phyloP scores from a whole-genome alignment of 2,888 invertebrate species.

The Napeogenes sylphis region DNA sequence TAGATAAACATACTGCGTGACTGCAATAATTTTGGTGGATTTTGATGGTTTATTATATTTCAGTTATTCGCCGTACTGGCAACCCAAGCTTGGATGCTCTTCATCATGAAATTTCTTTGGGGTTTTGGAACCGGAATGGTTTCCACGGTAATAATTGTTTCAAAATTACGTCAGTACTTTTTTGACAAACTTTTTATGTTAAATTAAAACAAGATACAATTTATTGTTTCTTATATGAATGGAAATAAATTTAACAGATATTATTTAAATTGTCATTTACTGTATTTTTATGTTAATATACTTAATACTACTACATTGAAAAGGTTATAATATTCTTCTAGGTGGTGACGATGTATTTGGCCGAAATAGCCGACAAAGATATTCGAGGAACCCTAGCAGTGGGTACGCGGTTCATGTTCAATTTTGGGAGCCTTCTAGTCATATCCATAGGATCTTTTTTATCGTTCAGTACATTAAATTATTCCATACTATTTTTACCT shows the following conservation, averaged over 20 bases:
- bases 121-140: conserved; percentile 71
- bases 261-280: too few species aligned
- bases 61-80: conserved; percentile 61
- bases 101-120: conserved; percentile 64
- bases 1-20: too few species aligned
- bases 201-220: too few species aligned
- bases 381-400: conserved; percentile 56
- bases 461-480: conserved; percentile 56
- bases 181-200: too few species aligned
- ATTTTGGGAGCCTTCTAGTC: conserved; percentile 59
- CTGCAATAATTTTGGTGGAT: too few species aligned
- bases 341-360: conserved; percentile 61
- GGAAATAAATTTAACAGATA: not conserved
- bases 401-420: conserved; percentile 51
- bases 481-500: conserved; percentile 62
- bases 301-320: not conserved
- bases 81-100: conserved; percentile 62
- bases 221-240: not conserved
- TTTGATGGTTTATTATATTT: conserved; percentile 30
- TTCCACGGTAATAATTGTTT: conserved; percentile 44
- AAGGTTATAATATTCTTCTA: conserved; percentile 38
- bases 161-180: not conserved
- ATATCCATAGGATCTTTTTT: conserved; percentile 61
- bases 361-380: conserved; percentile 66
- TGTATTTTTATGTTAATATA: too few species aligned